Conservation (phyloP, 2,797 vertebrate species). For the Todus mexicanus region DNA sequence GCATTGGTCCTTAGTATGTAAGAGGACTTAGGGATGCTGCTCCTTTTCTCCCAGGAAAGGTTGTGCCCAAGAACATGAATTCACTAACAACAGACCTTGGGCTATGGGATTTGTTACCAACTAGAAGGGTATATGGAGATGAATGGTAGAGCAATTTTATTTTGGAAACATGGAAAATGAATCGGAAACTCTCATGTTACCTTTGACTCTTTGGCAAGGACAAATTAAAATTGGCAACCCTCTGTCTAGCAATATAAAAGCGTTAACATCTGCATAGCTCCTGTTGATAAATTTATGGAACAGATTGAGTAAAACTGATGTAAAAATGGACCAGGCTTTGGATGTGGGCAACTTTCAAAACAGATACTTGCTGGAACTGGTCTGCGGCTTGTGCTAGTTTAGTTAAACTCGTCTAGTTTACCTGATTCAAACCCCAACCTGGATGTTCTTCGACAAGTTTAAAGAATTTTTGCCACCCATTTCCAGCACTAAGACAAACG, state of each 20-base stretch:
- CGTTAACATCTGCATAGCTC: slow-evolving; percentile 1
- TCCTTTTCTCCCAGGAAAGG: background rate
- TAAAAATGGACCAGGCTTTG: background rate
- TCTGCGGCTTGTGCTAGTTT: background rate
- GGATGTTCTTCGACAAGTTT: background rate
- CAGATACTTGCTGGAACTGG: background rate
- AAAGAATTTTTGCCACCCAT: background rate
- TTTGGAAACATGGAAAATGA: background rate
- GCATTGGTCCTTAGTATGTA: background rate
- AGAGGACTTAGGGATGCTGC: background rate
- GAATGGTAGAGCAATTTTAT: background rate
- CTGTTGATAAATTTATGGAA: slow-evolving; percentile 20
- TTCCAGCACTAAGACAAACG: background rate
- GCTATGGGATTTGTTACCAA: background rate
- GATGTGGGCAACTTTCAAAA: slow-evolving; percentile 25
- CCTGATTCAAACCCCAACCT: background rate
- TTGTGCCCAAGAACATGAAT: background rate
- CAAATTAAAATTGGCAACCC: background rate
- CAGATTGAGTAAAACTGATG: background rate
- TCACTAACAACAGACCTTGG: background rate
- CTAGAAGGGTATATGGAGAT: background rate
- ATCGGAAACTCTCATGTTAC: background rate
- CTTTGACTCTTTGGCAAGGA: slow-evolving; percentile 7
- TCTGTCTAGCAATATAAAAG: slow-evolving; percentile 12
- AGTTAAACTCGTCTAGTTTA: background rate